phyloP scores from a whole-genome alignment of 2,888 invertebrate species.

The Abscondita cerata region DNA sequence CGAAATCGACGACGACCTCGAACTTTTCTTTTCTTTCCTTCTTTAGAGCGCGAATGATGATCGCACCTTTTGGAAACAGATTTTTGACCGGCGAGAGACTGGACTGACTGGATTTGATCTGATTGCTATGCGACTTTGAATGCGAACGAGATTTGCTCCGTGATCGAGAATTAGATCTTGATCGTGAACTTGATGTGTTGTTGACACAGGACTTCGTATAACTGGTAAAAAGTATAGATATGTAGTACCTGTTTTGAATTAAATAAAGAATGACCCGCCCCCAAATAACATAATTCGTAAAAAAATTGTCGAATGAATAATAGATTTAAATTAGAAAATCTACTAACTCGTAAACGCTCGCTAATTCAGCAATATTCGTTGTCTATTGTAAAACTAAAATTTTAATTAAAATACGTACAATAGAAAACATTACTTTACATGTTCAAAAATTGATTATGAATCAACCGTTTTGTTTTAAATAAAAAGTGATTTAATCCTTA shows the following conservation, averaged over 20 bases:
- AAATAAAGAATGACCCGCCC: not conserved
- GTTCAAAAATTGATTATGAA: too few species aligned
- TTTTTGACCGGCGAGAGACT: constrained; percentile 43
- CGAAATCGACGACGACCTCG: constrained; percentile 45
- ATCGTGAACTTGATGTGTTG: constrained; percentile 53
- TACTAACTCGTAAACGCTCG: too few species aligned
- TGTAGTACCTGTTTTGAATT: constrained; percentile 1
- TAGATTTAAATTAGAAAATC: not conserved
- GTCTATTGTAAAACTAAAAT: too few species aligned
- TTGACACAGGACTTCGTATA: constrained; percentile 63
- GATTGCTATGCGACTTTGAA: constrained; percentile 46
- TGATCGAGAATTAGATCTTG: constrained; percentile 54
- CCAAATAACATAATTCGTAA: not conserved
- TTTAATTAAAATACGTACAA: too few species aligned
- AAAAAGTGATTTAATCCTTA: too few species aligned
- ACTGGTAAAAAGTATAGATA: constrained; percentile 42
- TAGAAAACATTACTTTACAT: too few species aligned
- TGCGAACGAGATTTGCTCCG: constrained; percentile 48
- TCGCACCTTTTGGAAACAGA: constrained; percentile 36
- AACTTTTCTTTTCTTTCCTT: constrained; percentile 36
- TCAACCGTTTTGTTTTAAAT: too few species aligned
- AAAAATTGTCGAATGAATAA: not conserved
- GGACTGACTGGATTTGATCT: constrained; percentile 40
- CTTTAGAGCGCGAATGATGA: constrained; percentile 41
- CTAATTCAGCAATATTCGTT: too few species aligned